Conservation (phyloP, 2,888 invertebrate species). For the Lordiphosa fenestrarum region DNA sequence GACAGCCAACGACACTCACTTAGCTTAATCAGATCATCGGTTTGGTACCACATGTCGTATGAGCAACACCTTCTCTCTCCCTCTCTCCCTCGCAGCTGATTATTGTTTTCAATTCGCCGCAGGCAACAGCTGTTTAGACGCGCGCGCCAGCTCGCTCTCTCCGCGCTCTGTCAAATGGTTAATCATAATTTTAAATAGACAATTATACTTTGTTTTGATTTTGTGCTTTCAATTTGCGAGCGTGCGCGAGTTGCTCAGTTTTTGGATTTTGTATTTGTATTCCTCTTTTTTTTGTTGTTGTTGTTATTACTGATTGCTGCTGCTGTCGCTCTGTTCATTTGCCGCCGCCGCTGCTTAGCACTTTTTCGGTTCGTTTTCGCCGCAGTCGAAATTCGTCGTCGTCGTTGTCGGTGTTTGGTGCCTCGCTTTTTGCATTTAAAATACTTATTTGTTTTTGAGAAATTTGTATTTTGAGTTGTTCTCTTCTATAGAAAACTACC, state of each 20-base stretch:
- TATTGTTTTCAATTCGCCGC: constrained; percentile 58
- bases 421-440: constrained; percentile 54
- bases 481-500: neutral
- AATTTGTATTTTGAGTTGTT: constrained; percentile 22
- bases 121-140: constrained; percentile 52
- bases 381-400: constrained; percentile 70
- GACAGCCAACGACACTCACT: constrained; percentile 7
- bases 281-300: constrained; percentile 39
- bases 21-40: constrained; percentile 9
- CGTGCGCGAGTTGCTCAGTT: constrained; percentile 53
- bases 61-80: constrained; percentile 4
- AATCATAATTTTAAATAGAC: constrained; percentile 75
- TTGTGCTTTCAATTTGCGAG: constrained; percentile 65
- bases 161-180: constrained; percentile 37
- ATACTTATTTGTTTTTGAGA: constrained; percentile 43
- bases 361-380: constrained; percentile 63
- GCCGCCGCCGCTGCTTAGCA: constrained; percentile 21
- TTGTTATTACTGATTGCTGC: constrained; percentile 44
- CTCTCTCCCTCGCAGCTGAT: constrained; percentile 45
- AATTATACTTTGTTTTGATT: constrained; percentile 72
- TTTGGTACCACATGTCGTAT: constrained; percentile 34
- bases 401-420: constrained; percentile 37
- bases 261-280: constrained; percentile 30
- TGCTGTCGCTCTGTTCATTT: constrained; percentile 37
- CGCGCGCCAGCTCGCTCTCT: constrained; percentile 2